Evolutionary conservation across 1,140 invertebrate genomes (phyloP), one percentile per base, ranked within the genome.

Genomic region (Drosophila lacteicornis): DNA sequence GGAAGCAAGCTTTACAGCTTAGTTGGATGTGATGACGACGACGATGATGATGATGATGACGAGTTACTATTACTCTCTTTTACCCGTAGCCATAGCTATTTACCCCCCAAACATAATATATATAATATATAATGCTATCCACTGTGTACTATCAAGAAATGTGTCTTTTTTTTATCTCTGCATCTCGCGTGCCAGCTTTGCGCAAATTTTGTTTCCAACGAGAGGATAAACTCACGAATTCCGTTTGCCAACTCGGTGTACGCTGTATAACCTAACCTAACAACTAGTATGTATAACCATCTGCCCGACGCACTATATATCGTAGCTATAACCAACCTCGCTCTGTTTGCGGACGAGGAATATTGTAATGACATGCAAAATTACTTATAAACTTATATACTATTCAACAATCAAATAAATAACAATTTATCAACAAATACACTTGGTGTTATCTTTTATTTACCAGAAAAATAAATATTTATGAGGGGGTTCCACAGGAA

Each of bases 211-310:
- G 30, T 63, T 62, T 36, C 19, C 33, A 46, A 19, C 63, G 30
- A 67, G 63, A 47, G 33, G 33, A 38, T 63, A 9, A 45, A 38
- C 42, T 30, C 43, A 46, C 58, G 42, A 33, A 67, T 67, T 67
- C 63, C 63, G 47, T 63, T 63, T 27, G 62, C 25, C 61, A 60
- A 60, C 61, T 43, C 36, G 51, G 33, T 55, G 51, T 38, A 55
- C 13, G 53, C 38, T 43, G 55, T 57, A 27, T 33, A 33, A 43
- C 5, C 61, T 6, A 33, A 19, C 27, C 27, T 25, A 12, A 62
- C 1, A 42, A 12, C 19, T 25, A 59, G 30, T 25, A 65, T 56
- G 19, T 56, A 25, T n/a, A 40, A 25, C 53, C 53, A 56, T 56
- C 53, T 36, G 36, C 19, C 53, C 53, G 13, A 56, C 2, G 53